phyloP scores from a whole-genome alignment of 2,113 vertebrate species.

The Sebastes schlegelii region DNA sequence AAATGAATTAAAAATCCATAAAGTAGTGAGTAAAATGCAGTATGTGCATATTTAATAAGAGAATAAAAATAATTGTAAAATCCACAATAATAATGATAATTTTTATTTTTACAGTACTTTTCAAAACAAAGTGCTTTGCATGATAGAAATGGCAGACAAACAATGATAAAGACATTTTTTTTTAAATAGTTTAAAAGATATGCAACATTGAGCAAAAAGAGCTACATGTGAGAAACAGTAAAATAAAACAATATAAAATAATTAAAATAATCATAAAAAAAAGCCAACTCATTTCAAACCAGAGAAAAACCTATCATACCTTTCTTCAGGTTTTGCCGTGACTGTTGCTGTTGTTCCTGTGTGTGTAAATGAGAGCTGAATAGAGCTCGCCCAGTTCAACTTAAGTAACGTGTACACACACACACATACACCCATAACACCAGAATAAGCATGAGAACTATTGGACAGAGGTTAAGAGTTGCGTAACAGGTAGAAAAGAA shows the following conservation, averaged over 20 bases:
- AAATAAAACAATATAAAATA: no score
- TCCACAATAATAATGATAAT: no score
- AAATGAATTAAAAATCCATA: background rate
- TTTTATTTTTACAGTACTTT: no score
- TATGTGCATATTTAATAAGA: background rate
- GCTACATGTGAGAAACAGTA: no score
- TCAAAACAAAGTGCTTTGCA: no score
- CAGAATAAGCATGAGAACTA: background rate
- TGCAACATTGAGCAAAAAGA: no score
- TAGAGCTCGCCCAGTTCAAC: conserved; percentile 1
- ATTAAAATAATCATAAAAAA: no score
- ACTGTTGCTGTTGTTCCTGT: background rate
- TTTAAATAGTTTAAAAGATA: no score
- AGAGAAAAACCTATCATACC: conserved; percentile 34
- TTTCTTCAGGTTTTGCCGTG: background rate
- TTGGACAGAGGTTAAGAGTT: conserved; percentile 66
- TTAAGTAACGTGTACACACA: conserved; percentile 7
- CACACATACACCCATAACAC: background rate
- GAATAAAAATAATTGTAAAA: no score
- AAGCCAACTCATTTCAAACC: background rate
- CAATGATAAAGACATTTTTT: no score
- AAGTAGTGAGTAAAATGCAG: background rate
- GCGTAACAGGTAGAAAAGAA: conserved; percentile 51
- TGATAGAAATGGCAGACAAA: no score
- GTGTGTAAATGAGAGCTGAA: conserved; percentile 20